Conservation (phyloP, 2,113 vertebrate species). For the Microcebus ravelobensis region DNA sequence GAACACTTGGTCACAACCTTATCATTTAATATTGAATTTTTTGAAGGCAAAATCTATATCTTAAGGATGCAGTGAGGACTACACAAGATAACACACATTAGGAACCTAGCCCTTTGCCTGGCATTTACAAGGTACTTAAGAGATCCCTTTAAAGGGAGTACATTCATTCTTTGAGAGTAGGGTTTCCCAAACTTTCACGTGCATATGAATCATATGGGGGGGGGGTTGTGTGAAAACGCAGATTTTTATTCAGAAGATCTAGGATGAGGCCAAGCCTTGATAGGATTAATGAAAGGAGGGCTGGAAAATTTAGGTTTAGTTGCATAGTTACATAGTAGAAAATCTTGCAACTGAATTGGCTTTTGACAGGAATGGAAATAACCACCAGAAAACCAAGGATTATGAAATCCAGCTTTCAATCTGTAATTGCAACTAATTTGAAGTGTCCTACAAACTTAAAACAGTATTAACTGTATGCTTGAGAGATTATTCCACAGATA, state of each 20-base stretch:
- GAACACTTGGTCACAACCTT: background rate
- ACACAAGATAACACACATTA: background rate
- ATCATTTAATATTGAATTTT: background rate
- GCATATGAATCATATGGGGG: background rate
- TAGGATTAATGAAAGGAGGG: background rate
- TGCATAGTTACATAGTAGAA: background rate
- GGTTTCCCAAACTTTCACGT: background rate
- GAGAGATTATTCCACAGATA: background rate
- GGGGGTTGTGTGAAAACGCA: background rate
- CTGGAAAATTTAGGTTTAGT: background rate
- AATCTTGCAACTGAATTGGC: background rate
- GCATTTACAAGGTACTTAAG: background rate
- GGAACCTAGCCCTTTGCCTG: background rate
- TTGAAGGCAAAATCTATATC: background rate
- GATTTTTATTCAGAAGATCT: background rate
- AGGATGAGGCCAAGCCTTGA: background rate
- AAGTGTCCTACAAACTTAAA: background rate
- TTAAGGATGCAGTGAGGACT: background rate
- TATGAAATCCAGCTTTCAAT: slow-evolving; percentile 1
- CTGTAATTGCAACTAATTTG: background rate
- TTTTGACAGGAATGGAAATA: background rate
- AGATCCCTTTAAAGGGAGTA: background rate
- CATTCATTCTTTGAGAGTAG: background rate
- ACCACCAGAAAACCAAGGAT: background rate
- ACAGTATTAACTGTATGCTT: background rate